A percentile compares a stretch with the other conserved stretches of the same genome.
Evolutionary conservation across 2,888 invertebrate species (phyloP).

Genomic region (Caenorhabditis panamensis): DNA sequence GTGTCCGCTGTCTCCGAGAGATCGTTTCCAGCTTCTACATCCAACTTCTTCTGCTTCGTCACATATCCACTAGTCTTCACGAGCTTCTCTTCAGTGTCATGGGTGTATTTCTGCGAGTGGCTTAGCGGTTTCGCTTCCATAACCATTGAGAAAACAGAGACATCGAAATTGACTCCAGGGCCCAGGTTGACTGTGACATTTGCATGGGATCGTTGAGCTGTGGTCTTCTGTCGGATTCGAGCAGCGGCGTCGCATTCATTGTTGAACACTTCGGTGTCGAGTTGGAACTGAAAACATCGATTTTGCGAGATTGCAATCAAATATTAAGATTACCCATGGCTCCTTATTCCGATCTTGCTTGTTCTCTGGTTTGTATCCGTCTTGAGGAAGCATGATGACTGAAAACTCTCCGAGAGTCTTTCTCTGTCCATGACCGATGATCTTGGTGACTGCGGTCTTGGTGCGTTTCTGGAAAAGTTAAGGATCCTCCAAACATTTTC

Average conservation of each 20-base stretch:
- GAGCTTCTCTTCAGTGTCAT: slow-evolving; percentile 46
- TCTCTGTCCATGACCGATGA: slow-evolving; percentile 44
- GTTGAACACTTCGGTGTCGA: slow-evolving; percentile 58
- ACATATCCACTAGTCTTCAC: slow-evolving; percentile 43
- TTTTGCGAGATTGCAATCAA: neutral
- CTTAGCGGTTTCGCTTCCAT: slow-evolving; percentile 54
- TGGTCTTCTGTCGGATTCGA: slow-evolving; percentile 62
- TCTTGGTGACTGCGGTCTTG: slow-evolving; percentile 48
- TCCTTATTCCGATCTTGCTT: slow-evolving; percentile 37
- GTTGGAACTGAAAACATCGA: slow-evolving; percentile 43
- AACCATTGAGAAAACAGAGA: slow-evolving; percentile 62
- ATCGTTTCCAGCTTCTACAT: slow-evolving; percentile 4
- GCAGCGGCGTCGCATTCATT: slow-evolving; percentile 41
- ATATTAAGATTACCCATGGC: slow-evolving; percentile 30
- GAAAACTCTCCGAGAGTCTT: slow-evolving; percentile 63
- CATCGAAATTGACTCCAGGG: slow-evolving; percentile 62
- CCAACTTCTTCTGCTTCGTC: slow-evolving; percentile 20
- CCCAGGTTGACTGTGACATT: slow-evolving; percentile 57
- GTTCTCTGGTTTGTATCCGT: slow-evolving; percentile 24
- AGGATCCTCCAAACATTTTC: neutral
- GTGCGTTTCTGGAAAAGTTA: slow-evolving; percentile 56
- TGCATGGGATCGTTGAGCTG: slow-evolving; percentile 55
- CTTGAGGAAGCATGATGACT: slow-evolving; percentile 54
- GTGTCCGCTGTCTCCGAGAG: neutral
- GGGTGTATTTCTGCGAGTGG: slow-evolving; percentile 43